Evolutionary conservation across 2,888 invertebrate genomes (phyloP), one percentile per base, ranked within the genome.

Genomic region (Leptogaster cylindrica): DNA sequence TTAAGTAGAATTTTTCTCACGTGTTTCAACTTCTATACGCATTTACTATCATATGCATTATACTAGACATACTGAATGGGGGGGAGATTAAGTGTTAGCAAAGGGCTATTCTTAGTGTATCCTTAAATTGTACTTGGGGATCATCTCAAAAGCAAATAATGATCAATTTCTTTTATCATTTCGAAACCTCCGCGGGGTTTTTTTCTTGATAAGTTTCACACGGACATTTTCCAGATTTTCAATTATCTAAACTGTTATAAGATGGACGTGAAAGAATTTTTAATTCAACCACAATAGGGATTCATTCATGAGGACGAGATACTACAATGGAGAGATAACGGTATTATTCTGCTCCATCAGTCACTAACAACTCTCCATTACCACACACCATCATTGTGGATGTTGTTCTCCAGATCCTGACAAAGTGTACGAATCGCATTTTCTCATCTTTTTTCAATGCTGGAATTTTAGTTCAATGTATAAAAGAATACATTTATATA

Each of bases 271-370:
- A 41, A 44, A 16, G 18, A 61, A 61, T 44, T 61, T 61, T 44
- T 61, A 61, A 61, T 44, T 61, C 16, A 20, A 27, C 27, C 25
- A 8, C 61, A 41, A 6, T 4, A 27, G 25, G 31, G 18, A 14
- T 44, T 27, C 25, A 44, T 28, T 16, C 16, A 44, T 44, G 5
- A n/a, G 44, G 25, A 27, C 44, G 44, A 27, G 36, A 14, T 31
- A 28, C 1, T 44, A 44, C 61, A 61, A 61, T 61, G 63, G 55
- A 46, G 65, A 68, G 71, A 70, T 72, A 71, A 69, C 58, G 68
- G 69, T 68, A 72, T 73, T 73, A 72, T 73, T 73, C 73, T 70
- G 70, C 63, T 70, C 70, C 73, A 73, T 73, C 71, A 72, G 70
- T 72, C 71, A 72, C 71, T 68, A 71, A 72, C 71, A 44, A 61